phyloP scores from a whole-genome alignment of 2,797 vertebrate species.

The Malurus leucopterus region DNA sequence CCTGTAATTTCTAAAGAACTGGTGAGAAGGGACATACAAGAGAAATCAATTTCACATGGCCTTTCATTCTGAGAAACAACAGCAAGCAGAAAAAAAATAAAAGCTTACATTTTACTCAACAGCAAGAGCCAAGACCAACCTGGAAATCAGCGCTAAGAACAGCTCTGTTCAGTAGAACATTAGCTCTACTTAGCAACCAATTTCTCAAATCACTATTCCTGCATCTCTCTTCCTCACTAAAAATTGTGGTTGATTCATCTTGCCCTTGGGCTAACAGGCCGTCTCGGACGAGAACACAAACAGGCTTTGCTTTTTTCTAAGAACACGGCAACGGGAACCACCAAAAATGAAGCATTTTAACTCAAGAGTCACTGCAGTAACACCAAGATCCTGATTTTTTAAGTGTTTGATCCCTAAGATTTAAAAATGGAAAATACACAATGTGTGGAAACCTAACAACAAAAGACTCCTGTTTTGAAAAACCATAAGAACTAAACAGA shows the following conservation, averaged over 20 bases:
- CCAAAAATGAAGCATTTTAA: background rate
- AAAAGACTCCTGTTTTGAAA: background rate
- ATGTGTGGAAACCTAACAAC: background rate
- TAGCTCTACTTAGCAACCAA: background rate
- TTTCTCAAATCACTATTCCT: background rate
- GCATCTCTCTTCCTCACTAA: background rate
- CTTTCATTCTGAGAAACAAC: slow-evolving; percentile 20
- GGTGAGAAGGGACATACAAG: slow-evolving; percentile 11
- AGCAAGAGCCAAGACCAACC: background rate
- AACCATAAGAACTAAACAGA: background rate
- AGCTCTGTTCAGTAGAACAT: background rate
- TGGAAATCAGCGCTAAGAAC: background rate
- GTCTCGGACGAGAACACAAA: background rate
- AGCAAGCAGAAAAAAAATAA: background rate
- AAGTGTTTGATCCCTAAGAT: background rate
- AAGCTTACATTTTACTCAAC: background rate
- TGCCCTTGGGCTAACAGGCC: background rate
- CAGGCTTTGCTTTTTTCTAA: background rate
- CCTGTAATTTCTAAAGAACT: slow-evolving; percentile 37
- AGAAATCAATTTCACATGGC: slow-evolving; percentile 39
- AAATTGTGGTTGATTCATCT: background rate
- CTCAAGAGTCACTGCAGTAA: background rate
- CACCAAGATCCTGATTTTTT: background rate
- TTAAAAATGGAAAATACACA: background rate
- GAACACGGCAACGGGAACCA: accelerated